Conservation (phyloP, 1,140 invertebrate species). For the Drosophila mayri region DNA sequence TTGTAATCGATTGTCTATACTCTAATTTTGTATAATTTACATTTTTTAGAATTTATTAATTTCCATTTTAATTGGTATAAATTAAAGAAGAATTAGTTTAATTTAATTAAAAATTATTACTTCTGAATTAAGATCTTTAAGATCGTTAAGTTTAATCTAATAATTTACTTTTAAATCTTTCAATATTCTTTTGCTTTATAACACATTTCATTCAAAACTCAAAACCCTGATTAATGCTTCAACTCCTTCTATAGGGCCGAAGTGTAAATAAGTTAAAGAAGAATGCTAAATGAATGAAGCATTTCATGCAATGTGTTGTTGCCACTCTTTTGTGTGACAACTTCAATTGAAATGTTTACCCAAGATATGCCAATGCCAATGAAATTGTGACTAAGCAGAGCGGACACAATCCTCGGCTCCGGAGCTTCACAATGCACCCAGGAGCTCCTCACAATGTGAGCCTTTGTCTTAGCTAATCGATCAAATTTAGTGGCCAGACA, state of each 20-base stretch:
- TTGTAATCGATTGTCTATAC: background rate
- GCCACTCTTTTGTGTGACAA: constrained; percentile 51
- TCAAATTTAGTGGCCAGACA: constrained; percentile 74
- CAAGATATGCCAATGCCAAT: constrained; percentile 65
- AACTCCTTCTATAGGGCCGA: constrained; percentile 8
- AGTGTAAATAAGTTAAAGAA: constrained; percentile 6
- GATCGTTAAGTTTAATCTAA: too few relatives aligned
- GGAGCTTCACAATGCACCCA: constrained; percentile 43
- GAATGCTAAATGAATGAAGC: constrained; percentile 51
- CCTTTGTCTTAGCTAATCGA: constrained; percentile 83
- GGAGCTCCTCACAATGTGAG: constrained; percentile 61
- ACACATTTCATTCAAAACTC: background rate
- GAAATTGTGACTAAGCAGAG: constrained; percentile 54
- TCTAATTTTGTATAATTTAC: background rate
- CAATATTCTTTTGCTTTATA: too few relatives aligned
- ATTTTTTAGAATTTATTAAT: too few relatives aligned
- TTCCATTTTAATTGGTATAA: background rate
- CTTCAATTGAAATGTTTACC: constrained; percentile 68
- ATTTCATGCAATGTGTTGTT: constrained; percentile 37
- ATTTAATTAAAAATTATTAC: background rate
- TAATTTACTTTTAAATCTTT: too few relatives aligned
- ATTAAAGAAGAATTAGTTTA: too few relatives aligned
- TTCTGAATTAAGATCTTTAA: too few relatives aligned
- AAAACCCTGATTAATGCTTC: background rate
- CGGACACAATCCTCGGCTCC: constrained; percentile 25